Percentiles rank a stretch among this genome's conserved stretches.
Conservation (phyloP, 1,140 invertebrate species). For the Brachionus manjavacas region DNA sequence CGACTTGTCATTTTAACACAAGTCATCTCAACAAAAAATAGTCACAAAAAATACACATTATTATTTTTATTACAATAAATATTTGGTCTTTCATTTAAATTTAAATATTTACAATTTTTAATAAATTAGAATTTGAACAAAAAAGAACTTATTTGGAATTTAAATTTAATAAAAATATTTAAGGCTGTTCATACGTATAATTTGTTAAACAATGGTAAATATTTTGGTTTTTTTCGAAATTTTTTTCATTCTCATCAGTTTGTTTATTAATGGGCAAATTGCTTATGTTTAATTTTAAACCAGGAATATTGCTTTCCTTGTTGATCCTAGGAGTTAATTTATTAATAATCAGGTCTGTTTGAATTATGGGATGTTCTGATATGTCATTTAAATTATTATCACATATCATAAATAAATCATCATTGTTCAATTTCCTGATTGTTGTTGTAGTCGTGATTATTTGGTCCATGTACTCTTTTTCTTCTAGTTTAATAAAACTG, state of each 20-base stretch:
- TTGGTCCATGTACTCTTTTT: slow-evolving; percentile 40
- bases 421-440: background rate
- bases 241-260: background rate
- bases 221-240: background rate
- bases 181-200: slow-evolving; percentile 26
- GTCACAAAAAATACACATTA: no score
- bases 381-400: slow-evolving; percentile 23
- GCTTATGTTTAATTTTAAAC: background rate
- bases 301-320: background rate
- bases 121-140: background rate
- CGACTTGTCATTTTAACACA: no score
- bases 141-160: no score
- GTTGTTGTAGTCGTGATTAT: slow-evolving; percentile 36
- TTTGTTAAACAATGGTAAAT: slow-evolving; percentile 24
- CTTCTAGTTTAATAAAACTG: slow-evolving; percentile 21
- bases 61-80: background rate
- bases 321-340: background rate
- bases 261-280: background rate
- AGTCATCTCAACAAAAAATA: no score
- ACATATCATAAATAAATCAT: slow-evolving; percentile 10
- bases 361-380: background rate
- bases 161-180: background rate
- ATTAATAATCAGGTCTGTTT: background rate
- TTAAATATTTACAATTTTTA: background rate
- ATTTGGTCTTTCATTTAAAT: background rate